These are phyloP conservation scores for Bothrops jararaca DNA, from an alignment of 2,113 vertebrate genomes.

Conservation along the genomic window DNA sequence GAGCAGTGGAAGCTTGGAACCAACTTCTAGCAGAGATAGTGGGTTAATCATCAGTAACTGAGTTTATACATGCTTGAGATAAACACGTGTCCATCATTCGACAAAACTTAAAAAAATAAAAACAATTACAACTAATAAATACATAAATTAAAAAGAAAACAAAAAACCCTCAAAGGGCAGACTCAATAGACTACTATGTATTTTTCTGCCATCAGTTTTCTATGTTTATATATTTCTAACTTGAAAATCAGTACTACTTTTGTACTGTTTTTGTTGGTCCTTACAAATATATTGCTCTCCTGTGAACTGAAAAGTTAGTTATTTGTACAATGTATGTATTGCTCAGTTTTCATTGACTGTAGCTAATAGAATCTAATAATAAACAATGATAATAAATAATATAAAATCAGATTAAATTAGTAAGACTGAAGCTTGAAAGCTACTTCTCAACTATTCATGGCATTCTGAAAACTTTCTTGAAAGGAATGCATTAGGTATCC, in stretches of 20 bases:
- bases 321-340: background rate
- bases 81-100: too few species aligned
- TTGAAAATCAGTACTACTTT: background rate
- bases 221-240: too few species aligned
- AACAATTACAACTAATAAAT: too few species aligned
- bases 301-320: background rate
- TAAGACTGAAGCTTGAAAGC: background rate
- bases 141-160: background rate
- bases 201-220: background rate
- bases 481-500: background rate
- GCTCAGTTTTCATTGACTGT: background rate
- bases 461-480: background rate
- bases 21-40: too few species aligned
- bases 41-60: too few species aligned
- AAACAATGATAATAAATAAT: background rate
- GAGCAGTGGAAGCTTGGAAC: too few species aligned
- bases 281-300: background rate
- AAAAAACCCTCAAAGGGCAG: background rate
- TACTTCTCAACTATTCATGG: background rate
- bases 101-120: too few species aligned
- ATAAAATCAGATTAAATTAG: background rate
- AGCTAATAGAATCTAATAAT: background rate
- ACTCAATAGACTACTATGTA: background rate
- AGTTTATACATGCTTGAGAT: too few species aligned
- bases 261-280: background rate